phyloP scores from a whole-genome alignment of 2,797 vertebrate genomes.

The Coreius guichenoti region DNA sequence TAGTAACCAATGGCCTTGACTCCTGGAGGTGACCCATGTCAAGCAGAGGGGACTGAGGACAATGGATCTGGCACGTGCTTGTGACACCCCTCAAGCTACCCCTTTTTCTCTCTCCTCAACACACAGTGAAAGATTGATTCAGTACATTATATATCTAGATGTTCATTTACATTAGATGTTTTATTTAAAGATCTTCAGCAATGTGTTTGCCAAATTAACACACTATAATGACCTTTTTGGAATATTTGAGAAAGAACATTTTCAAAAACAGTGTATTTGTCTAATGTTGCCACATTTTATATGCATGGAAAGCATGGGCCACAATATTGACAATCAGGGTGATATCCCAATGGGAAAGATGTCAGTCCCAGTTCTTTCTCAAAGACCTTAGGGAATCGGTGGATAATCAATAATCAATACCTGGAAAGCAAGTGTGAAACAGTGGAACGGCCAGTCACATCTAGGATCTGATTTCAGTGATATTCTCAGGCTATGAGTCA shows the following conservation, averaged over 20 bases:
- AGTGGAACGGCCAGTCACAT: conserved; percentile 27
- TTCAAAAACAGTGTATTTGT: background rate
- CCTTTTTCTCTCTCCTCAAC: background rate
- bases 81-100: background rate
- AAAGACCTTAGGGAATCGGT: conserved; percentile 41
- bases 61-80: conserved; percentile 46
- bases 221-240: background rate
- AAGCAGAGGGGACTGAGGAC: conserved; percentile 45
- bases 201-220: background rate
- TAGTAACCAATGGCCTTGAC: conserved; percentile 43
- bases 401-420: conserved; percentile 58
- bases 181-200: background rate
- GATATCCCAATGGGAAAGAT: conserved; percentile 24
- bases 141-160: background rate
- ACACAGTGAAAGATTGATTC: background rate
- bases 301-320: conserved; percentile 5
- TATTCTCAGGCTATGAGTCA: conserved; percentile 19
- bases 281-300: background rate
- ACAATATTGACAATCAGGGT: conserved; percentile 8
- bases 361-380: conserved; percentile 34
- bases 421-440: conserved; percentile 52
- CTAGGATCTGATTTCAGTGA: conserved; percentile 48
- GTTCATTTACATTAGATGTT: background rate
- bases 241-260: background rate
- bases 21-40: conserved; percentile 44